Base-by-base conservation (phyloP, 2,888 invertebrate species). In the Macrophya annulata region DNA sequence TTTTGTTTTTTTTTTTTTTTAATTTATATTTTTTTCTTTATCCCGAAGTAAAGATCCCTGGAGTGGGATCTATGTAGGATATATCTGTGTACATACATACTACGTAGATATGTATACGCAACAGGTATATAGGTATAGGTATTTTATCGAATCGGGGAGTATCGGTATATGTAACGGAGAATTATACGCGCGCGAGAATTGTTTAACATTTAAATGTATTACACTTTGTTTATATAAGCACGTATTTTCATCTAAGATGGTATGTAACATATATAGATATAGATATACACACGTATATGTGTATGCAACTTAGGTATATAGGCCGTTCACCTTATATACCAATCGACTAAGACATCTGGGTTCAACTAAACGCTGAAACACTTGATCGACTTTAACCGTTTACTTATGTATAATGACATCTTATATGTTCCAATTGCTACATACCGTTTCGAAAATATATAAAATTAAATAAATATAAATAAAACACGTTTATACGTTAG, bases 131-230 rank as follows among this genome's bases (percentile, higher is more conserved):
- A n/a, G 4, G 59, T 59, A 25, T 62, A 31, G 31, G 31, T 62
- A 21, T 25, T 62, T 12, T 62, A 74, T 74, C 43, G 43, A 74
- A 74, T 74, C 72, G 45, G n/a, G 25, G 72, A 74, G 12, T 43
- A 74, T 74, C 72, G 72, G 43, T 74, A 74, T 74, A n/a, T n/a
- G n/a, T n/a, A 74, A 74, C 72, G 72, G 72, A 74, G 43, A 21
- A 21, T n/a, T n/a, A n/a, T n/a, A n/a, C 31, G 31, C n/a, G 5
- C 43, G 43, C 43, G 72, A 74, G 72, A 74, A 74, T 74, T 43
- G 31, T 31, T 2, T 31, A 31, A 3, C 31, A 31, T 31, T 2
- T 10, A 37, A 17, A 0, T 10, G 37, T 8, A 37, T 37, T 68
- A 68, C 37, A 17, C 37, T 17, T 37, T 37, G 31, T 37, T 3